These are phyloP conservation scores for Ceratina japonica DNA, from an alignment of 1,140 invertebrate species.

Conservation along the genomic window DNA sequence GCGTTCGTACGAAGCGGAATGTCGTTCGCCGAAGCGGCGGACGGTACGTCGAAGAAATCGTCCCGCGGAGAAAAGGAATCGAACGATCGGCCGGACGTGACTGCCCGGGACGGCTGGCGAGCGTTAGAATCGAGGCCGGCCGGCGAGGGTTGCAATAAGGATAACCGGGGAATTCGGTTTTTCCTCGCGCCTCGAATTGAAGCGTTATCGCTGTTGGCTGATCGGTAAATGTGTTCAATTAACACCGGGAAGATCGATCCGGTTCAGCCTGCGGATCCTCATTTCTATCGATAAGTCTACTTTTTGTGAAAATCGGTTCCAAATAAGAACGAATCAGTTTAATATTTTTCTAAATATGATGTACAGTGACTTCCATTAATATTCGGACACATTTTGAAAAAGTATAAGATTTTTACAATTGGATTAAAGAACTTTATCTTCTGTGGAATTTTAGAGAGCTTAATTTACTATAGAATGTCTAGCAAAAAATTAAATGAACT, in stretches of 20 bases:
- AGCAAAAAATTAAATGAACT: no score
- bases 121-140: conserved; percentile 23
- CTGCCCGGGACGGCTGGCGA: conserved; percentile 18
- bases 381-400: no score
- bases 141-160: conserved; percentile 10
- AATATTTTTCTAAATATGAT: no score
- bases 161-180: conserved; percentile 41
- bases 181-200: conserved; percentile 21
- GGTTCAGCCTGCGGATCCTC: no score
- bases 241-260: neutral
- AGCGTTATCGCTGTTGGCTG: neutral
- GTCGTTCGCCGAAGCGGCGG: conserved; percentile 41
- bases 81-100: conserved; percentile 47
- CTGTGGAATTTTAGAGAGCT: no score
- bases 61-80: conserved; percentile 36
- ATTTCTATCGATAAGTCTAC: no score
- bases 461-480: no score
- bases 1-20: conserved; percentile 54
- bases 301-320: no score
- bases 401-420: no score
- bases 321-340: no score
- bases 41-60: conserved; percentile 43
- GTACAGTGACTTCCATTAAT: no score
- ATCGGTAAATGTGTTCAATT: conserved; percentile 11
- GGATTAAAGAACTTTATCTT: no score